These are phyloP conservation scores for Eudemis profundana DNA, from an alignment of 2,888 invertebrate species.

Conservation along the genomic window DNA sequence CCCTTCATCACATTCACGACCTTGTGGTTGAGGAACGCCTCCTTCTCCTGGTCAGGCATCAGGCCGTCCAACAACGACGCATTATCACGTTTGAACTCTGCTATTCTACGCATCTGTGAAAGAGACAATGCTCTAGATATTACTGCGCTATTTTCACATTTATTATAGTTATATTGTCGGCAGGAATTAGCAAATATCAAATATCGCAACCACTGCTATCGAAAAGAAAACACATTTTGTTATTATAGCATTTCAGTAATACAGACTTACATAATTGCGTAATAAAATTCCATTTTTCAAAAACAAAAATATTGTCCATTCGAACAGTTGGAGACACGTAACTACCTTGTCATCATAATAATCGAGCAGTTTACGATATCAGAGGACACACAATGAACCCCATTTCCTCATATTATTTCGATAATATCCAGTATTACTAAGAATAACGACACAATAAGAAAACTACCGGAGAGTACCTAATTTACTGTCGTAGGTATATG, in stretches of 20 bases:
- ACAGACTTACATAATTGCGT: constrained; percentile 25
- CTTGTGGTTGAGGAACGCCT: constrained; percentile 88
- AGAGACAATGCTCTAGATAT: too few relatives aligned
- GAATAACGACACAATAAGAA: constrained; percentile 58
- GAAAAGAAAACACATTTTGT: constrained; percentile 15
- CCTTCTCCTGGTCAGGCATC: constrained; percentile 88
- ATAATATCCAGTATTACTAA: constrained; percentile 55
- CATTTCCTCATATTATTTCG: constrained; percentile 67
- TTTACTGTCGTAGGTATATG: background rate
- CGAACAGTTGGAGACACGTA: constrained; percentile 46
- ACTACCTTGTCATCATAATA: constrained; percentile 65
- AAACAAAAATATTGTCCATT: constrained; percentile 47
- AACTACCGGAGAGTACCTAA: constrained; percentile 47
- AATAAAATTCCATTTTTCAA: constrained; percentile 19
- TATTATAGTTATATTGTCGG: background rate
- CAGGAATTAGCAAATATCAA: too few relatives aligned
- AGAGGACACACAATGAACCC: constrained; percentile 65
- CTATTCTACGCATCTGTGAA: constrained; percentile 90
- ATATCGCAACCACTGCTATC: constrained; percentile 13
- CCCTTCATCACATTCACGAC: constrained; percentile 91
- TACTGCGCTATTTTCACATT: background rate
- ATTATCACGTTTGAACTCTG: constrained; percentile 91
- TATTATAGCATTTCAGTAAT: constrained; percentile 10
- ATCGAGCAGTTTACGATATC: constrained; percentile 62
- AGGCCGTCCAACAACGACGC: constrained; percentile 87